A percentile compares a stretch with the other conserved stretches of the same genome.
These are phyloP conservation scores for Phyllostomus hastatus DNA, from an alignment of 2,113 vertebrate species.

Conservation along the genomic window DNA sequence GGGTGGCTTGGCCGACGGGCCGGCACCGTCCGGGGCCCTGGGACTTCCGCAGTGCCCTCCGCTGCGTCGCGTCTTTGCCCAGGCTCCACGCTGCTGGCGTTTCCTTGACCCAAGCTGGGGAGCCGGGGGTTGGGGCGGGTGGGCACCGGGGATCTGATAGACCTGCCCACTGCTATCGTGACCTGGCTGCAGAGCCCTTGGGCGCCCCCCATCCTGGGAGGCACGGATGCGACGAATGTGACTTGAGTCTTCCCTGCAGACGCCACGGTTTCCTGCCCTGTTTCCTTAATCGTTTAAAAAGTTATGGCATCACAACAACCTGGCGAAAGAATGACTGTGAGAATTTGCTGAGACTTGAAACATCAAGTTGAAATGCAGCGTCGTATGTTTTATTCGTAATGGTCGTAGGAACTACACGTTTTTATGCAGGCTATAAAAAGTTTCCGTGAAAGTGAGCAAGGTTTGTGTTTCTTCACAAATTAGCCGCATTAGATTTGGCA, in stretches of 20 bases:
- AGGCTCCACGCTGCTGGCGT: not conserved
- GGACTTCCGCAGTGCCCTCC: not conserved
- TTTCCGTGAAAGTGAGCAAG: not conserved
- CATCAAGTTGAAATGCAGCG: not conserved
- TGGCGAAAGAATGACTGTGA: not conserved
- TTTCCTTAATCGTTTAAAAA: not conserved
- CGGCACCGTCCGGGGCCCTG: not conserved
- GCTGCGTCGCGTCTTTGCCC: not conserved
- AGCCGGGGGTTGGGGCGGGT: not conserved
- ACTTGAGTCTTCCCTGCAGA: no score
- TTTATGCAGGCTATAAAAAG: not conserved
- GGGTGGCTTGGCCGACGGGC: not conserved
- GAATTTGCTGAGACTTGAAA: not conserved
- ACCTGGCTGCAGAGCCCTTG: not conserved
- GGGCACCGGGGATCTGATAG: not conserved
- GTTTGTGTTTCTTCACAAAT: not conserved
- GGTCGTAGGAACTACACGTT: not conserved
- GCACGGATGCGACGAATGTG: not conserved
- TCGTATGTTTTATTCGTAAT: not conserved
- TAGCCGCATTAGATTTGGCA: not conserved
- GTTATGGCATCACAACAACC: not conserved
- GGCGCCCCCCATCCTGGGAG: accelerated
- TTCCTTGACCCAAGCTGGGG: not conserved
- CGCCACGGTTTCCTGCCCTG: not conserved
- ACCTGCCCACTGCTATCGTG: not conserved